These are phyloP conservation scores for Dysmachus trigonus DNA, from an alignment of 2,888 invertebrate species.

Conservation along the genomic window DNA sequence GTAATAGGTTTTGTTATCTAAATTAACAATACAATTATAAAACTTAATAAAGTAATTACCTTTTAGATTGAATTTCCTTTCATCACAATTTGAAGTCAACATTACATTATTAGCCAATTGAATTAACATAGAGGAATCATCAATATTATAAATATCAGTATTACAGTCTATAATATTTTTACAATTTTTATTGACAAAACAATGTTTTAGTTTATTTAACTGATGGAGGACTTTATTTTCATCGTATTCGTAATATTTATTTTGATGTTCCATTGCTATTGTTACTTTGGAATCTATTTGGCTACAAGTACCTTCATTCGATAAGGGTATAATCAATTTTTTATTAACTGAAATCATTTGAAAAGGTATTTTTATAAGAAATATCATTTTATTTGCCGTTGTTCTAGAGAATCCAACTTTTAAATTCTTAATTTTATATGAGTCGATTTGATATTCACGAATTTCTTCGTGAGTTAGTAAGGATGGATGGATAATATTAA, in stretches of 20 bases:
- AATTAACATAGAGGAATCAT: conserved; percentile 27
- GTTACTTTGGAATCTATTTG: not conserved
- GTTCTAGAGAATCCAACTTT: conserved; percentile 27
- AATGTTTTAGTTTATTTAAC: conserved; percentile 24
- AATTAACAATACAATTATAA: conserved; percentile 41
- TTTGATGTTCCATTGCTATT: not conserved
- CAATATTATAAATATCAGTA: conserved; percentile 8
- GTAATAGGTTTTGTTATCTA: conserved; percentile 10
- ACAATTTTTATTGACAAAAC: conserved; percentile 31
- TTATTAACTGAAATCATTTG: conserved; percentile 20
- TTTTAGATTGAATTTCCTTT: conserved; percentile 27
- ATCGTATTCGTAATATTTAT: conserved; percentile 32
- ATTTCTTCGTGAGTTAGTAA: no score
- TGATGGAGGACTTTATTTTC: conserved; percentile 36
- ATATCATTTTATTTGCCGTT: conserved; percentile 37
- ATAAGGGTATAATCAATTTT: conserved; percentile 33
- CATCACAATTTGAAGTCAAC: conserved; percentile 39
- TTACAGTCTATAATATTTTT: not conserved
- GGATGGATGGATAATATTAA: no score
- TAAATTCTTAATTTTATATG: conserved; percentile 25
- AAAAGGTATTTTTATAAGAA: conserved; percentile 22
- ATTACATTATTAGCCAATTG: conserved; percentile 33
- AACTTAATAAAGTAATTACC: conserved; percentile 39
- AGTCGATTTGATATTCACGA: not conserved
- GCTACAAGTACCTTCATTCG: not conserved